Conservation (phyloP, 2,113 vertebrate genomes). For the Andinoacara biseriatus region DNA sequence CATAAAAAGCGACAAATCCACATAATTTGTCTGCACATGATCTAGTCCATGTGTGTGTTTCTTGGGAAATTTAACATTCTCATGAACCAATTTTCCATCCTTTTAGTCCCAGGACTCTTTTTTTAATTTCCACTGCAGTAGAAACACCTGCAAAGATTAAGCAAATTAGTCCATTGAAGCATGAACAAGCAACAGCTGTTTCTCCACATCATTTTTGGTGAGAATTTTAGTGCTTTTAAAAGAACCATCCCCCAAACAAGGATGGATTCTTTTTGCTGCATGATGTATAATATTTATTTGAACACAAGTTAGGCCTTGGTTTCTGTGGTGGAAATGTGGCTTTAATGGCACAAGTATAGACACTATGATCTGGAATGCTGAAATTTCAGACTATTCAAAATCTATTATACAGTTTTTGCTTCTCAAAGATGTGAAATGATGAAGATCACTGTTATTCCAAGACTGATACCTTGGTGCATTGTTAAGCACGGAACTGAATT, state of each 20-base stretch:
- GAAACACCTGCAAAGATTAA: not conserved
- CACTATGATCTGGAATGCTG: not conserved
- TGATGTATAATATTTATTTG: not conserved
- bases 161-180: not conserved
- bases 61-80: slow-evolving; percentile 7
- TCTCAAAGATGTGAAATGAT: not conserved
- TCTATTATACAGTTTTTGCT: not conserved
- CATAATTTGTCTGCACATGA: not conserved
- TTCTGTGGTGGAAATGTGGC: not conserved
- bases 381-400: not conserved
- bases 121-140: not conserved
- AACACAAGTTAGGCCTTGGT: not conserved
- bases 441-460: not conserved
- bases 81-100: not conserved
- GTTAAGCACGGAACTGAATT: not conserved
- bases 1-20: not conserved
- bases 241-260: not conserved
- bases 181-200: not conserved
- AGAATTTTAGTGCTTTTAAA: not conserved
- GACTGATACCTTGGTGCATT: not conserved
- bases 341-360: not conserved
- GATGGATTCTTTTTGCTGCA: not conserved
- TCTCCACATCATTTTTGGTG: not conserved
- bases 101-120: not conserved
- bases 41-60: not conserved